Percentiles rank a stretch among this genome's conserved stretches.
phyloP scores from a whole-genome alignment of 2,888 invertebrate genomes.

The Trichogramma evanescens region DNA sequence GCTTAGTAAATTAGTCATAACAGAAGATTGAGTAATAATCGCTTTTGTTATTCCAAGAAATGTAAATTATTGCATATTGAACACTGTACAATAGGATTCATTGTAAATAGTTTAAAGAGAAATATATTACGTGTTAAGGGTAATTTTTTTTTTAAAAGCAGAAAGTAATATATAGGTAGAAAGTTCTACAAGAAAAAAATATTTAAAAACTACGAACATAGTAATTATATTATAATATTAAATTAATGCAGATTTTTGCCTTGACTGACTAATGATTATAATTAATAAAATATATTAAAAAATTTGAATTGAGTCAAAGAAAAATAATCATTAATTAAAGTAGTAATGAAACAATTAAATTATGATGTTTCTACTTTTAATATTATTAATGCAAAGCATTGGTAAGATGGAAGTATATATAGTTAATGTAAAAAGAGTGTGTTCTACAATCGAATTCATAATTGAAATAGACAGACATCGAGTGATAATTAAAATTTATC shows the following conservation, averaged over 20 bases:
- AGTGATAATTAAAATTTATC: not conserved
- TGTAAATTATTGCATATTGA: slow-evolving; percentile 23
- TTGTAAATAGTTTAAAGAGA: slow-evolving; percentile 41
- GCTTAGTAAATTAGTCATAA: slow-evolving; percentile 34
- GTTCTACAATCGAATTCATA: slow-evolving; percentile 40
- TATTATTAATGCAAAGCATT: slow-evolving; percentile 37
- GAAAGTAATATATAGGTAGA: slow-evolving; percentile 48
- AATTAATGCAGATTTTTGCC: slow-evolving; percentile 45
- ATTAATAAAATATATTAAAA: slow-evolving; percentile 21
- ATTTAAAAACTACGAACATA: slow-evolving; percentile 28
- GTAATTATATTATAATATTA: slow-evolving; percentile 44
- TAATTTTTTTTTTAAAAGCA: slow-evolving; percentile 44
- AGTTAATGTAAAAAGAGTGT: slow-evolving; percentile 37
- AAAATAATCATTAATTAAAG: slow-evolving; percentile 22
- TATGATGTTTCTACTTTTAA: slow-evolving; percentile 48
- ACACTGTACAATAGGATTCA: slow-evolving; percentile 44
- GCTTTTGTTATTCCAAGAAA: slow-evolving; percentile 43
- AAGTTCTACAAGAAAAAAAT: slow-evolving; percentile 33
- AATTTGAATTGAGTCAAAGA: slow-evolving; percentile 27
- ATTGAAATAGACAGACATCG: slow-evolving; percentile 22
- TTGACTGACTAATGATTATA: slow-evolving; percentile 45
- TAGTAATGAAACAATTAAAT: slow-evolving; percentile 38
- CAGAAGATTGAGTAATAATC: slow-evolving; percentile 43
- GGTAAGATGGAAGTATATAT: slow-evolving; percentile 28
- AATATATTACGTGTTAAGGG: slow-evolving; percentile 46